phyloP scores from a whole-genome alignment of 2,888 invertebrate species.

The Oxytorus armatus region DNA sequence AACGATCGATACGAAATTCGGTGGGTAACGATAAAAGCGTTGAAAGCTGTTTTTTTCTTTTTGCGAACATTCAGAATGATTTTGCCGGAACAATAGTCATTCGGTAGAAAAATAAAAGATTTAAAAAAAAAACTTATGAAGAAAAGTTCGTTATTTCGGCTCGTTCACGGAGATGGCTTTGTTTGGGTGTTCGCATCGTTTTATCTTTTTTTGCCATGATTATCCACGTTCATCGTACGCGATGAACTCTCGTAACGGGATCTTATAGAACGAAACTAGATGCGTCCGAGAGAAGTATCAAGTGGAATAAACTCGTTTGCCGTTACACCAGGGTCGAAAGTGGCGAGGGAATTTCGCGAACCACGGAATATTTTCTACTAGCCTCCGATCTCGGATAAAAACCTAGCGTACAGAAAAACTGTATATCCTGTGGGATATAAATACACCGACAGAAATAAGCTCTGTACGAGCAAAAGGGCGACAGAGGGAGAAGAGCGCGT shows the following conservation, averaged over 20 bases:
- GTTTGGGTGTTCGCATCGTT: too few species aligned
- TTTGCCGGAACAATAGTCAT: too few species aligned
- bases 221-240: background rate
- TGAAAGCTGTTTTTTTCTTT: too few species aligned
- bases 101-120: too few species aligned
- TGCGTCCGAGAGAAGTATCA: background rate
- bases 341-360: slow-evolving; percentile 30
- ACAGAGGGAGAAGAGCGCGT: background rate
- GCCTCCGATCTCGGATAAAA: slow-evolving; percentile 55
- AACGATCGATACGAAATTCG: too few species aligned
- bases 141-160: too few species aligned
- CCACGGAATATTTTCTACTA: slow-evolving; percentile 58
- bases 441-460: slow-evolving; percentile 30
- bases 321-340: background rate
- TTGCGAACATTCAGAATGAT: too few species aligned
- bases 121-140: too few species aligned
- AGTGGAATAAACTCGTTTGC: slow-evolving; percentile 38
- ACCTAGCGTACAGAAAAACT: slow-evolving; percentile 29
- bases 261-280: slow-evolving; percentile 19
- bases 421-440: slow-evolving; percentile 25
- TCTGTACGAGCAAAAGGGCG: too few species aligned
- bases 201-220: background rate
- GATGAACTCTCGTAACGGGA: slow-evolving; percentile 15
- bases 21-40: too few species aligned
- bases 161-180: too few species aligned